These are phyloP conservation scores for Sander lucioperca DNA, from an alignment of 2,113 vertebrate genomes.

Conservation along the genomic window DNA sequence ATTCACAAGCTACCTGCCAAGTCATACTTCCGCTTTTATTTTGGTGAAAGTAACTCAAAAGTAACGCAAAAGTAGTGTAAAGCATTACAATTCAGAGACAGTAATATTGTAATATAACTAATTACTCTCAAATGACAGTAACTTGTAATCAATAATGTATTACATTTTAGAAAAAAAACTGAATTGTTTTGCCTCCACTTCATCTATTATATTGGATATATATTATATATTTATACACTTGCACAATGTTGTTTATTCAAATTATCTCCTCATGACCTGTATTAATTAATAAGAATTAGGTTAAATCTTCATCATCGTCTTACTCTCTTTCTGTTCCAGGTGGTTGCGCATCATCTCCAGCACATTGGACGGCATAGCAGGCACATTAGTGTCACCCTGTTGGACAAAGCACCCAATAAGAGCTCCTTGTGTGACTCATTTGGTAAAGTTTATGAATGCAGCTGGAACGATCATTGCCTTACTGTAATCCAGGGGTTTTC, in stretches of 20 bases:
- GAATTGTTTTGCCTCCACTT: background rate
- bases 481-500: constrained; percentile 87
- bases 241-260: background rate
- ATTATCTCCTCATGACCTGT: background rate
- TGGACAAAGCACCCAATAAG: constrained; percentile 48
- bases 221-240: background rate
- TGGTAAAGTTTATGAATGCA: constrained; percentile 37
- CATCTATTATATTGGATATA: background rate
- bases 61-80: too few species aligned
- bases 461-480: constrained; percentile 54
- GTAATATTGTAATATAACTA: too few species aligned
- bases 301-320: constrained; percentile 32
- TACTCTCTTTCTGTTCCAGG: constrained; percentile 58
- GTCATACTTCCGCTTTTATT: too few species aligned
- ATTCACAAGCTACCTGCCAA: too few species aligned
- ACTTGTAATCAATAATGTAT: too few species aligned
- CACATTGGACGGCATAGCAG: constrained; percentile 82
- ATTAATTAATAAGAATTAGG: constrained; percentile 10
- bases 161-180: too few species aligned
- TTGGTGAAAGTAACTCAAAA: too few species aligned
- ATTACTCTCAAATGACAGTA: too few species aligned
- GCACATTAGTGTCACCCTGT: constrained; percentile 84
- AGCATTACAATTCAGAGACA: too few species aligned
- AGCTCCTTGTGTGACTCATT: constrained; percentile 21
- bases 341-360: constrained; percentile 88